Conservation (phyloP, 2,888 invertebrate genomes). For the Chymomyza caudatula region DNA sequence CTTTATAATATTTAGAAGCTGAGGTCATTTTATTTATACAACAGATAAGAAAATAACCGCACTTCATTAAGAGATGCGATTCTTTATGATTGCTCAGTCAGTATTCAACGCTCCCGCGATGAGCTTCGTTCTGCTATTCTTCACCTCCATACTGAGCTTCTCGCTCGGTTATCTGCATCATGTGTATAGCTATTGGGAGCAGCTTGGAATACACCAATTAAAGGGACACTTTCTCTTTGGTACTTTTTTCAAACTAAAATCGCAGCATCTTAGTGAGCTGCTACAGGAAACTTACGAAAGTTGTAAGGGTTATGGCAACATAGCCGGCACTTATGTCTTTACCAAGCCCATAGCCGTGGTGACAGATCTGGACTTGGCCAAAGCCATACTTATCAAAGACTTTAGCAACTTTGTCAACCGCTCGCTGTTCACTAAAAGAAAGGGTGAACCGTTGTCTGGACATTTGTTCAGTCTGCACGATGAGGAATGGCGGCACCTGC, state of each 20-base stretch:
- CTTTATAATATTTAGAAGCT: neutral
- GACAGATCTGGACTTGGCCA: conserved; percentile 72
- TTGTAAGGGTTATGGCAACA: conserved; percentile 48
- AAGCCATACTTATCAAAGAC: conserved; percentile 75
- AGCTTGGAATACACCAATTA: conserved; percentile 48
- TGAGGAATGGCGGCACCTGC: conserved; percentile 78
- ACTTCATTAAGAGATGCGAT: neutral
- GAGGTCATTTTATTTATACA: neutral
- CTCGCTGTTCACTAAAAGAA: conserved; percentile 47
- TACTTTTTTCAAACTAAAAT: conserved; percentile 45
- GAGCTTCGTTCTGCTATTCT: conserved; percentile 43
- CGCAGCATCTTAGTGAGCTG: conserved; percentile 41
- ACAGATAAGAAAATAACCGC: neutral
- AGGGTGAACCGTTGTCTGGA: conserved; percentile 69
- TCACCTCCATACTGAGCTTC: conserved; percentile 34
- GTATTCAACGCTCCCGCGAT: conserved; percentile 22
- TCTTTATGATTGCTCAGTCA: neutral
- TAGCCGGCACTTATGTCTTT: conserved; percentile 67
- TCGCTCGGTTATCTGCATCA: conserved; percentile 43
- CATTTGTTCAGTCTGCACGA: conserved; percentile 74
- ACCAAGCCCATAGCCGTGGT: conserved; percentile 56
- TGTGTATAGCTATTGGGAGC: conserved; percentile 61
- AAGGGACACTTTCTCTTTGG: conserved; percentile 54
- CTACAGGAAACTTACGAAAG: conserved; percentile 60
- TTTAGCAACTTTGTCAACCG: conserved; percentile 76